phyloP scores from a whole-genome alignment of 2,113 vertebrate genomes.

The Castor canadensis region DNA sequence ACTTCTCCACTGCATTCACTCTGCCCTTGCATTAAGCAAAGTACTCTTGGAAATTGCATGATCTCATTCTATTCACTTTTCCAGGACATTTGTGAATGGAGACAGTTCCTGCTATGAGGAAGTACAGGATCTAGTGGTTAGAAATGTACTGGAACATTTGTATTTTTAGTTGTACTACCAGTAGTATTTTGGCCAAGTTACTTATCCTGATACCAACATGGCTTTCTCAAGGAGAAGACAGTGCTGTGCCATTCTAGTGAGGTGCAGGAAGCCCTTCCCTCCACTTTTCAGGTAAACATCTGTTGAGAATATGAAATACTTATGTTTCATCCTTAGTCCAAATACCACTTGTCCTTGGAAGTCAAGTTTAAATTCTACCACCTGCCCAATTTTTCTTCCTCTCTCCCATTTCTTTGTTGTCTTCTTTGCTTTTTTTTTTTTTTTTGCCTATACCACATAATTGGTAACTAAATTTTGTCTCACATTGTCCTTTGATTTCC shows the following conservation, averaged over 20 bases:
- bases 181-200: not conserved
- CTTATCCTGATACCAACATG: not conserved
- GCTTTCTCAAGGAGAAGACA: not conserved
- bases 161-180: not conserved
- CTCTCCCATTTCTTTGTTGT: not conserved
- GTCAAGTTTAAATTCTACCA: not conserved
- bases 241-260: not conserved
- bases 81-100: not conserved
- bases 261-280: not conserved
- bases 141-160: not conserved
- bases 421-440: not conserved
- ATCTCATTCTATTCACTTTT: conserved; percentile 21
- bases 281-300: not conserved
- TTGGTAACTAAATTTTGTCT: not conserved
- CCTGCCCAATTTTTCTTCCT: not conserved
- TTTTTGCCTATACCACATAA: not conserved
- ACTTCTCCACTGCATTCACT: not conserved
- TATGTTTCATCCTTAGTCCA: not conserved
- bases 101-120: not conserved
- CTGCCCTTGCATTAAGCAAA: not conserved
- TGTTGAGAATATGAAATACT: not conserved
- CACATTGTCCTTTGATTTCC: not conserved
- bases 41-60: not conserved
- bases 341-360: not conserved
- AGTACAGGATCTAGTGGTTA: not conserved